Base-by-base conservation (phyloP, 2,888 invertebrate genomes). In the Lottia gigantea region DNA sequence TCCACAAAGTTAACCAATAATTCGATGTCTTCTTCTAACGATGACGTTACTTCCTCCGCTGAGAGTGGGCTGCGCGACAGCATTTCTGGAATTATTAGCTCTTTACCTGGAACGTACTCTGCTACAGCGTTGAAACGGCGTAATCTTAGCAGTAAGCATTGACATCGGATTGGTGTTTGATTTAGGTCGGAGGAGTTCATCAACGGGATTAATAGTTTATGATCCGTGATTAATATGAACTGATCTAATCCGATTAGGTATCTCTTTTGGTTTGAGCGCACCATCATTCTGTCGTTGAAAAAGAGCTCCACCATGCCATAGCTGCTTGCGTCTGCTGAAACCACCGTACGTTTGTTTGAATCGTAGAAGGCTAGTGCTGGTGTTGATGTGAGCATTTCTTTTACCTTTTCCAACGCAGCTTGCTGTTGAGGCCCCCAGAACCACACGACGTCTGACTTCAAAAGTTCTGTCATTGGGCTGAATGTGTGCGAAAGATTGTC, bases 221-320 rank as follows among this genome's bases (percentile, higher is more conserved):
- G 78, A 63, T 81, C 79, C 0, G 80, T 78, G 11, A 74, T n/a
- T 8, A 78, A 62, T 23, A 25, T 62, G 55, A 78, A 80, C 0
- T 26, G n/a, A 0, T 72, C 67, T 12, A 78, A 62, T 7, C 78
- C 80, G 2, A 74, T 71, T 1, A 76, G 65, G 55, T 73, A 73
- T 46, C 64, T 47, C 12, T 15, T 79, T 71, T n/a, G 80, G 78
- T 49, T 72, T 74, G 11, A 74, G 23, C n/a, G 12, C n/a, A 49
- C 49, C 49, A 49, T 49, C 49, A 49, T 49, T 15, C 19, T 49
- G 49, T 49, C n/a, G 49, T 49, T 49, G 49, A 15, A 49, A 49
- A 1, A 49, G 49, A 49, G n/a, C n/a, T 49, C 49, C n/a, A 1
- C 49, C n/a, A n/a, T 49, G 12, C 49, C 49, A 19, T 49, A 49